Conservation (phyloP, 2,113 vertebrate species). For the Mustelus asterias region DNA sequence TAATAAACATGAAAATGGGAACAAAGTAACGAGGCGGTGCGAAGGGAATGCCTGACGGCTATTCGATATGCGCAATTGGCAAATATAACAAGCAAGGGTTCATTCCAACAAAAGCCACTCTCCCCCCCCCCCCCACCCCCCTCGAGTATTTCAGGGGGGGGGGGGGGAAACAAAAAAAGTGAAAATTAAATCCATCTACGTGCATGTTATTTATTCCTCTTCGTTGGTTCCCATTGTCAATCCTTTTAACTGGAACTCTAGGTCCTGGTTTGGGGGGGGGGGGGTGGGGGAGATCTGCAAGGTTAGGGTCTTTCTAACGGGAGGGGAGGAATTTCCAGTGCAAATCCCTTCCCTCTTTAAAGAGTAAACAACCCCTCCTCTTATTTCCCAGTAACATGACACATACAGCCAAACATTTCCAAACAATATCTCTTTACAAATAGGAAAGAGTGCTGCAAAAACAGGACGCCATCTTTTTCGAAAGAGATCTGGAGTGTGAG, state of each 20-base stretch:
- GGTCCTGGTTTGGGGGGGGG: neutral
- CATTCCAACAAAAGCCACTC: slow-evolving; percentile 15
- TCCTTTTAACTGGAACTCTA: neutral
- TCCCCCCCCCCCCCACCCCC: neutral
- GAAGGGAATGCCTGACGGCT: slow-evolving; percentile 63
- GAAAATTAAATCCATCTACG: neutral
- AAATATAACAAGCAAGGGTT: slow-evolving; percentile 47
- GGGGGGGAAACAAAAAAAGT: neutral
- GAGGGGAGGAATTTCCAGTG: neutral
- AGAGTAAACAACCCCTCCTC: neutral
- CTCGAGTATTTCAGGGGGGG: neutral
- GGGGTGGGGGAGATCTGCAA: neutral
- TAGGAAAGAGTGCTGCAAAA: slow-evolving; percentile 32
- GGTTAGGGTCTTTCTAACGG: slow-evolving; percentile 27
- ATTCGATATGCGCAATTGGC: slow-evolving; percentile 61
- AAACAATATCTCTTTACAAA: slow-evolving; percentile 36
- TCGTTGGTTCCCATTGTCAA: neutral
- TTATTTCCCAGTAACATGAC: neutral
- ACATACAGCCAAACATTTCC: slow-evolving; percentile 16
- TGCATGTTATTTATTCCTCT: neutral
- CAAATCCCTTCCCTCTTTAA: neutral
- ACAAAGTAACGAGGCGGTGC: slow-evolving; percentile 71
- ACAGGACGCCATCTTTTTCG: slow-evolving; percentile 35
- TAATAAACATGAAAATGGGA: slow-evolving; percentile 71
- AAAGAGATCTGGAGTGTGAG: neutral